Base-by-base conservation (phyloP, 2,888 invertebrate species). In the Coronaproctus castanopsis region DNA sequence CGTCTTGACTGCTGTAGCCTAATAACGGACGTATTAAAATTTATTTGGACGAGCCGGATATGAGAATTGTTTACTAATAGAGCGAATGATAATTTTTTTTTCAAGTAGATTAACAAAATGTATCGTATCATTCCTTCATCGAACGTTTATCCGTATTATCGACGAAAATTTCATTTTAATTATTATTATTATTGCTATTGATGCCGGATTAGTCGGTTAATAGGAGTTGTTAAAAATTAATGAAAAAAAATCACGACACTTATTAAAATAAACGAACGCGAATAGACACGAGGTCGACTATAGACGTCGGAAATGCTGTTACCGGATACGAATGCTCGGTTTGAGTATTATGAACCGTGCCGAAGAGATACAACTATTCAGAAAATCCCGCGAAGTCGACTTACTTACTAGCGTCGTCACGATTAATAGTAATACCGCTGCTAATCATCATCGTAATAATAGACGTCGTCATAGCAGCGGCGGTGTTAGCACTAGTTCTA, bases 301-400 rank as follows among this genome's bases (percentile, higher is more conserved):
- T n/a, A n/a, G n/a, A n/a, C n/a, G n/a, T 14, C 36, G 36, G 36
- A 36, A 14, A 36, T 36, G 36, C 36, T 8, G 36, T 14, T 52
- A 24, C 57, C 51, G 22, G 52, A 22, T 20, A 49, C 56, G 50
- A 23, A 56, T 56, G 56, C 56, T 56, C 36, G 53, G 60, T 59
- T 57, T 60, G 20, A 62, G 58, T 61, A 74, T 73, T 67, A 80
- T 80, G 80, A 80, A 80, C 73, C 76, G 79, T 62, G 78, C 77
- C 63, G 80, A 80, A 69, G 79, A 80, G 71, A 79, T 79, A 68
- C 77, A 74, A 66, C 71, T 80, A 65, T 80, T 77, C 68, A 73
- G 80, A 65, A 79, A 79, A 68, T 79, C 79, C 65, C 75, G 79
- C 65, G 78, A 78, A 68, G 72, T 80, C 62, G 76, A 73, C 66